Evolutionary conservation across 2,888 invertebrate species (phyloP).

Genomic region (Piscicola geometra): DNA sequence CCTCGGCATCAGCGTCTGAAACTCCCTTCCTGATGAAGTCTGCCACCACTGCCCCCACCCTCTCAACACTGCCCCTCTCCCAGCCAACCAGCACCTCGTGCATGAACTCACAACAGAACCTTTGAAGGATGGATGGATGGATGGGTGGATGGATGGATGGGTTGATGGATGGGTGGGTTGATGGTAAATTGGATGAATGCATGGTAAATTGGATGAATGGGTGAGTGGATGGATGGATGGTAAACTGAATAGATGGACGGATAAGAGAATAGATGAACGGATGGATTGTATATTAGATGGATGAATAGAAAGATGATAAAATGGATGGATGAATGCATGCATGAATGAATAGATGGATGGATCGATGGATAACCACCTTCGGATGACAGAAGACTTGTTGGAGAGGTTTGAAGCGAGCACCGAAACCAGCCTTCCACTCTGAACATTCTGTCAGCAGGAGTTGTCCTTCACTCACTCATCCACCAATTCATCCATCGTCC

Average conservation of each 20-base stretch:
- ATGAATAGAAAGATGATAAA: background rate
- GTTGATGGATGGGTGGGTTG: no score
- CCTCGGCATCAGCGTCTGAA: slow-evolving; percentile 59
- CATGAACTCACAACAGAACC: slow-evolving; percentile 71
- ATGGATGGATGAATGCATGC: background rate
- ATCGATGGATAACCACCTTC: no score
- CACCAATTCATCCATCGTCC: background rate
- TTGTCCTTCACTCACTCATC: background rate
- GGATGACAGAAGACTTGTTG: no score
- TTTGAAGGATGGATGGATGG: slow-evolving; percentile 42
- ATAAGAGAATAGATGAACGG: background rate
- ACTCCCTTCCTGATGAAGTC: background rate
- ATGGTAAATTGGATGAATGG: background rate
- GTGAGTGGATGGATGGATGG: background rate
- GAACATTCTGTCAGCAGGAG: no score
- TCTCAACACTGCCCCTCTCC: slow-evolving; percentile 55
- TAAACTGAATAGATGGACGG: background rate
- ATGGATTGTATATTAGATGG: background rate
- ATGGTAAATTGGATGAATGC: background rate
- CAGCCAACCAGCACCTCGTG: slow-evolving; percentile 78
- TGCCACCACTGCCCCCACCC: background rate
- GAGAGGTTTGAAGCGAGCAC: no score
- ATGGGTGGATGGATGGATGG: background rate
- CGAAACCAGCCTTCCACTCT: no score
- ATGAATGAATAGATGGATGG: background rate